These are phyloP conservation scores for Ectemnius lituratus DNA, from an alignment of 2,888 invertebrate genomes.

Conservation along the genomic window DNA sequence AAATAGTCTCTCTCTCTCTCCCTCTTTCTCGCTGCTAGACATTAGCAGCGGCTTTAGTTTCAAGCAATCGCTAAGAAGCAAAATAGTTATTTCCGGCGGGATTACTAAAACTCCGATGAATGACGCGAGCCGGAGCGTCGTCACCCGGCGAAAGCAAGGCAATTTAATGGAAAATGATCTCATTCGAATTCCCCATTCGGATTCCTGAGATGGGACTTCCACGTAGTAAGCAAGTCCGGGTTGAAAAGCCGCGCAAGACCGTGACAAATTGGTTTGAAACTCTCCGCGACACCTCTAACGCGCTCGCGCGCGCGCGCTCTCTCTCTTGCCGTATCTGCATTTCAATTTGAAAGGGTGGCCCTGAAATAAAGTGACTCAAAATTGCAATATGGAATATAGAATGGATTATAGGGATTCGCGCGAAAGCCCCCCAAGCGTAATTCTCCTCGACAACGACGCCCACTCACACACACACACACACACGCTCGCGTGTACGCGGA, in stretches of 20 bases:
- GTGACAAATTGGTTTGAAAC: slow-evolving; percentile 12
- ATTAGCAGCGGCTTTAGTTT: too few species aligned
- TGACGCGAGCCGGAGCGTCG: background rate
- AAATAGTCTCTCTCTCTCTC: too few species aligned
- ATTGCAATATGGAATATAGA: background rate
- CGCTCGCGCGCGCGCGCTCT: too few species aligned
- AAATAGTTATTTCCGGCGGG: too few species aligned
- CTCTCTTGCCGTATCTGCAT: background rate
- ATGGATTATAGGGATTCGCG: too few species aligned
- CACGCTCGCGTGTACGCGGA: too few species aligned
- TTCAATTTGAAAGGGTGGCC: slow-evolving; percentile 6
- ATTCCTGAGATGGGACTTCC: background rate
- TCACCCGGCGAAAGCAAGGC: background rate
- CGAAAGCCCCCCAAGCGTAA: too few species aligned
- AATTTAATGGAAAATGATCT: slow-evolving; percentile 8
- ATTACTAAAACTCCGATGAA: too few species aligned
- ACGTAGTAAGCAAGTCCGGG: slow-evolving; percentile 4
- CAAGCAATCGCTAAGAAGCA: too few species aligned
- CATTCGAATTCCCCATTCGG: slow-evolving; percentile 2
- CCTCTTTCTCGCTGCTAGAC: too few species aligned
- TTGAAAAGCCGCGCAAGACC: background rate
- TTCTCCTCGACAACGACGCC: too few species aligned
- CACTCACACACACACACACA: too few species aligned
- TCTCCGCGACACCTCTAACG: background rate
- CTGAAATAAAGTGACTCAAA: slow-evolving; percentile 1